These are phyloP conservation scores for Emys orbicularis DNA, from an alignment of 2,797 vertebrate genomes.

Conservation along the genomic window DNA sequence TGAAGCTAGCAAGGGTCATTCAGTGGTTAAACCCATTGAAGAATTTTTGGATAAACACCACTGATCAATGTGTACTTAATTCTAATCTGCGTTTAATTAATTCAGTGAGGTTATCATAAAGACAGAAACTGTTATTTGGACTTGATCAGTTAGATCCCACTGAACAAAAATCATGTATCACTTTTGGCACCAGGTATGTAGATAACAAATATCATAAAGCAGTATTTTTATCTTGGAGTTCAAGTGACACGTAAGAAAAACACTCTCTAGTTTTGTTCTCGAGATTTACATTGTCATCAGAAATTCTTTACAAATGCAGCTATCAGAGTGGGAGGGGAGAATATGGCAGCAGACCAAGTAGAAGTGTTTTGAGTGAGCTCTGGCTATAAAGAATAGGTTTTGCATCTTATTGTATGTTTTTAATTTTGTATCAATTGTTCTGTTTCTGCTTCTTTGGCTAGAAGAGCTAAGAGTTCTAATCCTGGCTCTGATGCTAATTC, in stretches of 20 bases:
- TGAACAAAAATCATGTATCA: background rate
- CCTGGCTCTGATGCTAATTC: background rate
- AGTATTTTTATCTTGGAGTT: background rate
- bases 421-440: background rate
- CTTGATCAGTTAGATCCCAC: background rate
- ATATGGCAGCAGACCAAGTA: background rate
- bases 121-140: background rate
- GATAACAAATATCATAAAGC: background rate
- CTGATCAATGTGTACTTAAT: background rate
- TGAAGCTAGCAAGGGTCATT: too few species aligned
- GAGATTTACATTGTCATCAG: background rate
- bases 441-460: background rate
- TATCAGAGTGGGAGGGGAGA: background rate
- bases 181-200: background rate
- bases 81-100: background rate
- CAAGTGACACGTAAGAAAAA: background rate
- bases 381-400: background rate
- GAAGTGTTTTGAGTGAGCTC: background rate
- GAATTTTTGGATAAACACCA: background rate
- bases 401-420: background rate
- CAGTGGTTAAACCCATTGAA: background rate
- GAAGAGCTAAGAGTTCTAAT: background rate
- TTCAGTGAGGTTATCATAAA: background rate
- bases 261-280: background rate
- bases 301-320: background rate